Evolutionary conservation across 2,797 vertebrate genomes (phyloP).

Genomic region (Heterohyrax brucei): DNA sequence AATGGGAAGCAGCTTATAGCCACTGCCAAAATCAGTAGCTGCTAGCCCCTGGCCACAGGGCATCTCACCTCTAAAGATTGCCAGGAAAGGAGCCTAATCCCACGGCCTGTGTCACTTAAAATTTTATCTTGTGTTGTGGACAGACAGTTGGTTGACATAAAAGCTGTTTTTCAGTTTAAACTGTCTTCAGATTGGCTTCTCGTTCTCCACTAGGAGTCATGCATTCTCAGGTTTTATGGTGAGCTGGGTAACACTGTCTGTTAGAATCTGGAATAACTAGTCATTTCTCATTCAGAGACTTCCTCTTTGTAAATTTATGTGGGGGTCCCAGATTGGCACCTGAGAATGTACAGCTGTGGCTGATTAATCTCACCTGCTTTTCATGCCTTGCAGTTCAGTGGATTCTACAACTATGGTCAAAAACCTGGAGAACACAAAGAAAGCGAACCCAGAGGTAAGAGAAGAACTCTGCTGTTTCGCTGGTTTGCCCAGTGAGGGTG

Average conservation of each 20-base stretch:
- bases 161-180: not conserved
- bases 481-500: not conserved
- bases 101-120: not conserved
- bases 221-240: not conserved
- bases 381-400: conserved; percentile 80
- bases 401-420: conserved; percentile 48
- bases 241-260: not conserved
- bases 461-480: not conserved
- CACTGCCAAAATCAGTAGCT: not conserved
- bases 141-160: not conserved
- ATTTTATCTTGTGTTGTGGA: not conserved
- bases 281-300: too few relatives aligned
- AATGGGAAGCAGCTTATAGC: not conserved
- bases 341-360: not conserved
- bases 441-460: conserved; percentile 85
- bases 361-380: not conserved
- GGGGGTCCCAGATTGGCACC: not conserved
- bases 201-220: not conserved
- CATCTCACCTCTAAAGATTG: not conserved
- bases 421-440: conserved; percentile 66
- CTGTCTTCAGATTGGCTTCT: not conserved
- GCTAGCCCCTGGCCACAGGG: not conserved
- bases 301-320: not conserved
- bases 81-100: not conserved
- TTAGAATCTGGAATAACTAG: not conserved